phyloP scores from a whole-genome alignment of 2,888 invertebrate species.

The Phania funesta region DNA sequence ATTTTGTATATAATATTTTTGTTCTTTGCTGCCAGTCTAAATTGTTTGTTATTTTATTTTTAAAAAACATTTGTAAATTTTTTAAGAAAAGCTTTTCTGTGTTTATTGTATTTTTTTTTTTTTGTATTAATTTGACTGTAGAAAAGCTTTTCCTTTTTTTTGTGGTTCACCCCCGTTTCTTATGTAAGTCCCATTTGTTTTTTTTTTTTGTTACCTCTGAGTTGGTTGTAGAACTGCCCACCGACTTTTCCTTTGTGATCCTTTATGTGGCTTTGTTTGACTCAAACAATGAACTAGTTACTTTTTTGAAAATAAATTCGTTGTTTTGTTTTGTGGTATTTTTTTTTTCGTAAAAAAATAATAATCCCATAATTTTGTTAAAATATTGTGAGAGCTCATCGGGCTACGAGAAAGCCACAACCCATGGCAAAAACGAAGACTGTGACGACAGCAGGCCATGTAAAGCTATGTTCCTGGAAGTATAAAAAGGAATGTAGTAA shows the following conservation, averaged over 20 bases:
- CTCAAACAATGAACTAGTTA: slow-evolving; percentile 68
- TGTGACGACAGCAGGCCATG: slow-evolving; percentile 80
- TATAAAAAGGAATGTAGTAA: slow-evolving; percentile 27
- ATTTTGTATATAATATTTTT: slow-evolving; percentile 45
- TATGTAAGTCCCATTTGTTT: slow-evolving; percentile 9
- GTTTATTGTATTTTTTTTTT: slow-evolving; percentile 24
- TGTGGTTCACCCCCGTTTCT: slow-evolving; percentile 33
- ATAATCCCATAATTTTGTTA: slow-evolving; percentile 31
- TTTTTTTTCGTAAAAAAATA: slow-evolving; percentile 42
- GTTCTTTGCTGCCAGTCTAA: slow-evolving; percentile 67
- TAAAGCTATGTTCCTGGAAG: slow-evolving; percentile 73
- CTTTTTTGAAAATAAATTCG: slow-evolving; percentile 70
- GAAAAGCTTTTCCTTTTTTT: slow-evolving; percentile 33
- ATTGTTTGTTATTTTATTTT: slow-evolving; percentile 25
- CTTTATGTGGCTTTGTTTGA: slow-evolving; percentile 55
- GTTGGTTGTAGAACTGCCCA: slow-evolving; percentile 47
- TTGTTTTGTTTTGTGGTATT: slow-evolving; percentile 63
- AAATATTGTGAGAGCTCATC: slow-evolving; percentile 74
- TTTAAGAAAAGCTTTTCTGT: slow-evolving; percentile 21
- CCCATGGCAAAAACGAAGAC: slow-evolving; percentile 80
- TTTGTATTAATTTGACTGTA: slow-evolving; percentile 53
- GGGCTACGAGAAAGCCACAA: slow-evolving; percentile 80
- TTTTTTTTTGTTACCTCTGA: slow-evolving; percentile 46
- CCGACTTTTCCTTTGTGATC: slow-evolving; percentile 32
- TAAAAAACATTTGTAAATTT: background rate